Percentiles rank a stretch among this genome's conserved stretches.
Evolutionary conservation across 2,113 vertebrate species (phyloP).

Genomic region (Baryphthengus martii): DNA sequence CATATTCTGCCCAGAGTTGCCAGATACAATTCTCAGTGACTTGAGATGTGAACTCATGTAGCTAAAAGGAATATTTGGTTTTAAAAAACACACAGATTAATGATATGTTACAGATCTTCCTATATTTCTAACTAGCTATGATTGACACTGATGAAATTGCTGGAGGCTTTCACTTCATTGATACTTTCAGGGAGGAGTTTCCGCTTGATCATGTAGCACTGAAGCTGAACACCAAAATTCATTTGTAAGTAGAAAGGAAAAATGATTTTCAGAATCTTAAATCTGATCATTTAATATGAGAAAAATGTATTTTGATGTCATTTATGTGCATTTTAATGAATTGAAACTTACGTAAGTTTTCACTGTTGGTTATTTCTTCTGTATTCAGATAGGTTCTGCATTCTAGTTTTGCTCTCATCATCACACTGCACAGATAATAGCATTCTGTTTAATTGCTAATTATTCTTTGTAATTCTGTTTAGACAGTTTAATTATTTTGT

Average conservation of each 20-base stretch:
- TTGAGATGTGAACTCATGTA: not conserved
- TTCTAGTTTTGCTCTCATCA: slow-evolving; percentile 11
- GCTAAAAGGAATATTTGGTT: not conserved
- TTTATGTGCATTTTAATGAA: not conserved
- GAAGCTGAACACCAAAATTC: not conserved
- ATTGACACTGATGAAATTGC: not conserved
- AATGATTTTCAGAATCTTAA: not conserved
- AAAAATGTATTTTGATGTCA: not conserved
- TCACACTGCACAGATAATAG: slow-evolving; percentile 21
- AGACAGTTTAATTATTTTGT: slow-evolving; percentile 59
- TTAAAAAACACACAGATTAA: not conserved
- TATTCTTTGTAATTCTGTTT: slow-evolving; percentile 58
- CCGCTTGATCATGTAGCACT: not conserved
- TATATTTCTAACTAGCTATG: not conserved
- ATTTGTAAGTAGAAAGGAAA: not conserved
- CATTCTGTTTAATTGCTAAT: slow-evolving; percentile 48
- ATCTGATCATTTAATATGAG: not conserved
- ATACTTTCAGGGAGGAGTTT: not conserved
- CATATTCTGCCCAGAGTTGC: not conserved
- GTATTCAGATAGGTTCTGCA: not conserved
- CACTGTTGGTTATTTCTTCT: not conserved
- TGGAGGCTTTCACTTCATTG: not conserved
- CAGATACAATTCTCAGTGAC: not conserved
- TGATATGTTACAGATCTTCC: not conserved
- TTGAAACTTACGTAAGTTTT: not conserved